Percentiles rank a stretch among this genome's conserved stretches.
These are phyloP conservation scores for Ophion obscuratus DNA, from an alignment of 2,888 invertebrate species.

Conservation along the genomic window DNA sequence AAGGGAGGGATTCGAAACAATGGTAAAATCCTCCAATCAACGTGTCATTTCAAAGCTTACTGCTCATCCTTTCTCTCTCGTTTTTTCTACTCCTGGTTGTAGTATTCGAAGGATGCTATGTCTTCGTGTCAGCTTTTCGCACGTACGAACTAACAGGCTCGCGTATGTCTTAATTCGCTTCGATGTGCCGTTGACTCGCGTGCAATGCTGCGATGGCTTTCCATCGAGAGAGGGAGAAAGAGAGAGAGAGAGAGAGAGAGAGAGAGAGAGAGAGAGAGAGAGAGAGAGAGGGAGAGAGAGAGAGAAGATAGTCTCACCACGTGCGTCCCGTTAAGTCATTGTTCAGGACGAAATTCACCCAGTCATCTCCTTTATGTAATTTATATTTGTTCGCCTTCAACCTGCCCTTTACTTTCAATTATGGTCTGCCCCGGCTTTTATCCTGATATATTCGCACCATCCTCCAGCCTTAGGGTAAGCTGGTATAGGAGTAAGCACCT, in stretches of 20 bases:
- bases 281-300: background rate
- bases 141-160: constrained; percentile 35
- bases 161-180: constrained; percentile 72
- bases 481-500: too few species aligned
- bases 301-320: constrained; percentile 7
- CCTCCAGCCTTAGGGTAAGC: too few species aligned
- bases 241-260: too few species aligned
- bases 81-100: constrained; percentile 22
- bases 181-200: constrained; percentile 68
- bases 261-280: too few species aligned
- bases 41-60: constrained; percentile 58
- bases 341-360: constrained; percentile 30
- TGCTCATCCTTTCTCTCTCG: constrained; percentile 8
- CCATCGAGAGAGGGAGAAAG: background rate
- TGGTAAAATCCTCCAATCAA: constrained; percentile 68
- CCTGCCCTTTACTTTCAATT: constrained; percentile 50
- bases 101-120: constrained; percentile 67
- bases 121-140: constrained; percentile 62
- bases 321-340: constrained; percentile 54
- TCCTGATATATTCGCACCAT: background rate
- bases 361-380: constrained; percentile 17
- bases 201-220: constrained; percentile 8
- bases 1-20: constrained; percentile 73
- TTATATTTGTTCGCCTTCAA: constrained; percentile 44
- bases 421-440: background rate